These are phyloP conservation scores for Seira musarum DNA, from an alignment of 2,888 invertebrate species.

Conservation along the genomic window DNA sequence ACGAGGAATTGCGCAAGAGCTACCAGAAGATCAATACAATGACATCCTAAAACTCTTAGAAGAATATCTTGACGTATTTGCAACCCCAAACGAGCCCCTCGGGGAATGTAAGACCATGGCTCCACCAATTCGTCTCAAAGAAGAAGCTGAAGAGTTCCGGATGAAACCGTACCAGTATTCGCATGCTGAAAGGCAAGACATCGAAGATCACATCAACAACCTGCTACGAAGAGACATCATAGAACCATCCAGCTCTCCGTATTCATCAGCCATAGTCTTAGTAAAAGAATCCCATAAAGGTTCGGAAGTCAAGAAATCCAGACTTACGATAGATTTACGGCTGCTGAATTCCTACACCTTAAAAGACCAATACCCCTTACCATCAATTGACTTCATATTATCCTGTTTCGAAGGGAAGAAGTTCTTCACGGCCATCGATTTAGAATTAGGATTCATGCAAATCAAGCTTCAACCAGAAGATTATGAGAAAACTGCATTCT, in stretches of 20 bases:
- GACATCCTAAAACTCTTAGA: neutral
- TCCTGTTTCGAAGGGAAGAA: neutral
- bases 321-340: neutral
- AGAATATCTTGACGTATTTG: neutral
- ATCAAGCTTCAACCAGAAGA: no score
- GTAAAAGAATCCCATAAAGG: neutral
- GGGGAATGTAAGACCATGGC: neutral
- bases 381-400: neutral
- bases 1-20: no score
- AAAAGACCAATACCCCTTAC: neutral
- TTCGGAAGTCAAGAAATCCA: neutral
- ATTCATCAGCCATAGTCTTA: neutral
- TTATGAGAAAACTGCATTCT: no score
- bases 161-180: neutral
- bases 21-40: neutral
- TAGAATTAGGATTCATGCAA: neutral
- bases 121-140: neutral
- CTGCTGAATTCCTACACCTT: neutral
- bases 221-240: neutral
- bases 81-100: neutral
- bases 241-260: neutral
- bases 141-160: neutral
- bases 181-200: neutral
- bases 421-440: neutral
- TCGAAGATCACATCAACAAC: neutral